These are phyloP conservation scores for Tachystola acroxantha DNA, from an alignment of 2,888 invertebrate species.

Conservation along the genomic window DNA sequence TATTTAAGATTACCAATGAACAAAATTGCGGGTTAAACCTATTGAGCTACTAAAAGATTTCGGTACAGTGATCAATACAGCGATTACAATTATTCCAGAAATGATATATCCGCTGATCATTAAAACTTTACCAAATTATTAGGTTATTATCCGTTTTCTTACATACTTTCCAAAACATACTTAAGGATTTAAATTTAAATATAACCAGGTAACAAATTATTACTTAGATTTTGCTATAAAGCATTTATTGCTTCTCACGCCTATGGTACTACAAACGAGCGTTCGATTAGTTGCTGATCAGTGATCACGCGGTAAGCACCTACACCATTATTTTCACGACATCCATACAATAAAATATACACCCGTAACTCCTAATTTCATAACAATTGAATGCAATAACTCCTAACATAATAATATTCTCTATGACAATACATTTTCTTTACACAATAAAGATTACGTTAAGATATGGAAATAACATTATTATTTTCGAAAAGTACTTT, in stretches of 20 bases:
- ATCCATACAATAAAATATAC: slow-evolving; percentile 50
- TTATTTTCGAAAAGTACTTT: slow-evolving; percentile 14
- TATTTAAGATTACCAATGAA: no score
- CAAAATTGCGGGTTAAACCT: no score
- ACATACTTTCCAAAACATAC: neutral
- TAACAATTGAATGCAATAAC: slow-evolving; percentile 59
- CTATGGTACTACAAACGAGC: neutral
- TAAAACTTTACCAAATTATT: no score
- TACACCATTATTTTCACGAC: slow-evolving; percentile 46
- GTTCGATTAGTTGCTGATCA: neutral
- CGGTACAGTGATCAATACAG: no score
- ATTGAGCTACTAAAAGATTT: no score
- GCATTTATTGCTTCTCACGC: neutral
- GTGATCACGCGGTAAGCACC: slow-evolving; percentile 34
- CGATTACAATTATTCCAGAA: neutral
- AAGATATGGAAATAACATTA: slow-evolving; percentile 22
- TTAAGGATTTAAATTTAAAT: neutral
- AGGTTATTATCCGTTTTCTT: no score
- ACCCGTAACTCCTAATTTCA: slow-evolving; percentile 53
- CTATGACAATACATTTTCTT: slow-evolving; percentile 32
- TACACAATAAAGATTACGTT: slow-evolving; percentile 31
- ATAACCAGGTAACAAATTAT: neutral
- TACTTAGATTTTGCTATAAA: no score
- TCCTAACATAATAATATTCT: slow-evolving; percentile 35
- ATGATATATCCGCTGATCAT: no score